These are phyloP conservation scores for Sylvia atricapilla DNA, from an alignment of 2,113 vertebrate species.

Conservation along the genomic window DNA sequence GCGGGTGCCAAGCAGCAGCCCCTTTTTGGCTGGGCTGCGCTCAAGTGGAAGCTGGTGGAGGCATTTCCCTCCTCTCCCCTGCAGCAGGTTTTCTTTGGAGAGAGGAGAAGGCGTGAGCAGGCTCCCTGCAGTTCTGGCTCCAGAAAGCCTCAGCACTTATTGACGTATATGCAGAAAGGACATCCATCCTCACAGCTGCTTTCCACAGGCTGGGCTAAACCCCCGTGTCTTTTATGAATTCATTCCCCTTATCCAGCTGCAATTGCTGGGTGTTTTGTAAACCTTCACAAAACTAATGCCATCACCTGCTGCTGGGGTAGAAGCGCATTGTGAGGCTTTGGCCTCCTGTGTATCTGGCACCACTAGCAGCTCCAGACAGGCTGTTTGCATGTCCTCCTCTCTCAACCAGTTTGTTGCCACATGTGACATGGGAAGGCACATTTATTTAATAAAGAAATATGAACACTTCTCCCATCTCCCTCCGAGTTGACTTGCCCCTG, in stretches of 20 bases:
- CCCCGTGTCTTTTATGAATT: neutral
- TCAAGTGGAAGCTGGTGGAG: neutral
- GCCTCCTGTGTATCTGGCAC: neutral
- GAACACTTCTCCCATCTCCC: neutral
- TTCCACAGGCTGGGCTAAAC: neutral
- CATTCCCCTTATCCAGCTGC: neutral
- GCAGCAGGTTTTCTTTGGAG: conserved; percentile 20
- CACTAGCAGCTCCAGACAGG: neutral
- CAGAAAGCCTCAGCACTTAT: neutral
- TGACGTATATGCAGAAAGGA: neutral
- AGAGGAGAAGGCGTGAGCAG: neutral
- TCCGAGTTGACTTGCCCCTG: neutral
- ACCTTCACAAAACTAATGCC: neutral
- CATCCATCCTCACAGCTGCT: neutral
- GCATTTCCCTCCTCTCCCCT: neutral
- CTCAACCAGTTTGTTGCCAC: neutral
- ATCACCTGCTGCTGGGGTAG: neutral
- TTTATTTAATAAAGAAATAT: neutral
- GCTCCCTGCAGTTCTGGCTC: conserved; percentile 11
- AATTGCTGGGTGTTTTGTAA: neutral
- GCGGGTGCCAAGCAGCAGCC: neutral
- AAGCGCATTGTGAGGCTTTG: neutral
- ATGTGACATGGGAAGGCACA: neutral
- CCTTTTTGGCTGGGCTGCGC: neutral
- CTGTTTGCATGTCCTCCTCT: neutral